A percentile compares a stretch with the other conserved stretches of the same genome.
Evolutionary conservation across 2,113 vertebrate species (phyloP).

Genomic region (Hippocampus barbouri): DNA sequence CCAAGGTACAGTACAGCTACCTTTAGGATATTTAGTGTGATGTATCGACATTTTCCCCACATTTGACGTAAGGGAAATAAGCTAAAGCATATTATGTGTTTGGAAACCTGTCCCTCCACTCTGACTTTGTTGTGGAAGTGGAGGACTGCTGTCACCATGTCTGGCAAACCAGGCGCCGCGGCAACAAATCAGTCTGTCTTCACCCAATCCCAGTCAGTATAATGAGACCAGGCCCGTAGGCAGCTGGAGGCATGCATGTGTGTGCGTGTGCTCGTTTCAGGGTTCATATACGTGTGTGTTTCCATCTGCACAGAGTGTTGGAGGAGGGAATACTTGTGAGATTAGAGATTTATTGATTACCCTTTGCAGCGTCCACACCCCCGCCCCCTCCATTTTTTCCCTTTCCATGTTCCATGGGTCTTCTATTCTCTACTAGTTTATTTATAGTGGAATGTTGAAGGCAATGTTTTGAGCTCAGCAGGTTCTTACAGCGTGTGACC

Average conservation of each 20-base stretch:
- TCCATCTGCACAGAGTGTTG: constrained; percentile 23
- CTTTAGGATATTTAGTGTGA: constrained; percentile 29
- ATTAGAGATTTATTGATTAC: constrained; percentile 70
- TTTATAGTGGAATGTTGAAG: constrained; percentile 53
- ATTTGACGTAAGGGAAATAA: constrained; percentile 51
- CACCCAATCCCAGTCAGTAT: constrained; percentile 52
- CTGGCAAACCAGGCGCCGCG: constrained; percentile 49
- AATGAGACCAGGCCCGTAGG: constrained; percentile 62
- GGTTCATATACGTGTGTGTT: constrained; percentile 26
- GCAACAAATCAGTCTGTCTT: constrained; percentile 64
- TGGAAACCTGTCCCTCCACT: constrained; percentile 20
- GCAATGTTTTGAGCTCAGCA: constrained; percentile 42
- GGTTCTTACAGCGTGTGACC: constrained; percentile 25
- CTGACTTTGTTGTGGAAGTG: constrained; percentile 46
- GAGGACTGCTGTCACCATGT: constrained; percentile 50
- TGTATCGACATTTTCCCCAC: constrained; percentile 24
- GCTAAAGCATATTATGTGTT: constrained; percentile 25
- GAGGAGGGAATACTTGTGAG: constrained; percentile 52
- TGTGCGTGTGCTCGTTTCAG: neutral
- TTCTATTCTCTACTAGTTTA: constrained; percentile 45
- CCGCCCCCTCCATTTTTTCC: constrained; percentile 14
- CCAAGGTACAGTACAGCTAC: neutral
- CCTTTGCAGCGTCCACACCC: constrained; percentile 29
- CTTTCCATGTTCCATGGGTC: constrained; percentile 28
- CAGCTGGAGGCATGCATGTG: constrained; percentile 28